Percentiles rank a stretch among this genome's conserved stretches.
Conservation (phyloP, 2,113 vertebrate species). For the Stegastes partitus region DNA sequence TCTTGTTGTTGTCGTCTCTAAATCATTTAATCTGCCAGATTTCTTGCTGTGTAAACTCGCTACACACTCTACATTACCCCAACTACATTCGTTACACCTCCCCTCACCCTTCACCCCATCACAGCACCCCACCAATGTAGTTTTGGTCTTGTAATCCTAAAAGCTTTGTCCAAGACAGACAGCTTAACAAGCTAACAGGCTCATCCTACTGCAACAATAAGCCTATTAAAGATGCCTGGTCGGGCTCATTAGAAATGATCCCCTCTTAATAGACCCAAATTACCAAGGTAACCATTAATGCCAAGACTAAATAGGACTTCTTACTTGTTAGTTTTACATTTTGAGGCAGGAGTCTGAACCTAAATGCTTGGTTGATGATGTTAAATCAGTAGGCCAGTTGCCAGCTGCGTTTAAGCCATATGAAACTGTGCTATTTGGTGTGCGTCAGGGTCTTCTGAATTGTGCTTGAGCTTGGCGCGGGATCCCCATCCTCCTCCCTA, state of each 20-base stretch:
- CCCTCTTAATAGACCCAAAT: constrained; percentile 38
- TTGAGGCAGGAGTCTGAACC: constrained; percentile 23
- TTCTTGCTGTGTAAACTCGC: too few relatives aligned
- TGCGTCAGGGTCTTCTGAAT: constrained; percentile 35
- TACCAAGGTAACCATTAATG: constrained; percentile 15
- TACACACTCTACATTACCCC: not conserved
- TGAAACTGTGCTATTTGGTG: constrained; percentile 47
- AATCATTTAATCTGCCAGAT: too few relatives aligned
- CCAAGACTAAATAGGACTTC: constrained; percentile 17
- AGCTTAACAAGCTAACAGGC: constrained; percentile 38
- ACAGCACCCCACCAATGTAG: not conserved
- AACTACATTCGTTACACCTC: not conserved
- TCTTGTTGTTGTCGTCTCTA: too few relatives aligned
- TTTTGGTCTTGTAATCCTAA: constrained; percentile 51
- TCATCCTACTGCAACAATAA: constrained; percentile 56
- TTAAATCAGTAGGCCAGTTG: constrained; percentile 24
- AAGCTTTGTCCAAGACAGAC: constrained; percentile 52
- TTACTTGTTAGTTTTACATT: constrained; percentile 29
- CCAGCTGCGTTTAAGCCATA: constrained; percentile 11
- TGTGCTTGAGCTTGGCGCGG: constrained; percentile 22
- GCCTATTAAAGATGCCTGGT: constrained; percentile 37
- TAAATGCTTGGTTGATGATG: constrained; percentile 39
- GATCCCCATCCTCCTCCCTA: constrained; percentile 27
- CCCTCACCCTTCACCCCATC: not conserved
- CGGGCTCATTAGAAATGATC: constrained; percentile 36